Conservation (phyloP, 2,797 vertebrate species). For the Muraenolepis orangiensis region DNA sequence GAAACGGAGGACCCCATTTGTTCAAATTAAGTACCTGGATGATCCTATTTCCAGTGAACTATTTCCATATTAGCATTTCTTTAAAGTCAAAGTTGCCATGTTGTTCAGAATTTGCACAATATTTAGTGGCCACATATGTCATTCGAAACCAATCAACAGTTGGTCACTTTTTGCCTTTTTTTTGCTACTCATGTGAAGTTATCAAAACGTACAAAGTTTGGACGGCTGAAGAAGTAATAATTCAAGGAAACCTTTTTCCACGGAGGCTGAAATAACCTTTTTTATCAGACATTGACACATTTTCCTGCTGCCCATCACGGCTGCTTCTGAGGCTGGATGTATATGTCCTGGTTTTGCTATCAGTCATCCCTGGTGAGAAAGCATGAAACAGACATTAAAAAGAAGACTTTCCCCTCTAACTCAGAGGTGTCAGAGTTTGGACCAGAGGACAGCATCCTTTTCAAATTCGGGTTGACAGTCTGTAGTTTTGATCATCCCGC, state of each 20-base stretch:
- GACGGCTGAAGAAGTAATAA: constrained; percentile 10
- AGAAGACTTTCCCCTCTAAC: constrained; percentile 26
- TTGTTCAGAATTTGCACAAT: background rate
- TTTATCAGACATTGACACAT: constrained; percentile 10
- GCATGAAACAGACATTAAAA: constrained; percentile 17
- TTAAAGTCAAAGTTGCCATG: background rate
- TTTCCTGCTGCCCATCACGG: background rate
- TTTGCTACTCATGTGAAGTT: background rate
- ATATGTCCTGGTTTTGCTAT: constrained; percentile 28
- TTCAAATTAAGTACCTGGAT: background rate
- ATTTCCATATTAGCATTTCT: no score
- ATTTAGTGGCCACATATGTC: no score
- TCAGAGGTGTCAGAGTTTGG: constrained; percentile 31
- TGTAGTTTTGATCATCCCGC: constrained; percentile 55
- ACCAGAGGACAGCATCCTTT: constrained; percentile 41
- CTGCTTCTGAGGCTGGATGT: background rate
- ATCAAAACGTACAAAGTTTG: background rate
- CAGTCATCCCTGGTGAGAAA: constrained; percentile 16
- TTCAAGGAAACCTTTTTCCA: constrained; percentile 10
- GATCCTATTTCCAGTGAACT: no score
- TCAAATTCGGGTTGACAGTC: constrained; percentile 34
- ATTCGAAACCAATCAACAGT: no score
- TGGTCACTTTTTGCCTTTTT: background rate
- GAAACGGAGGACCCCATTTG: background rate
- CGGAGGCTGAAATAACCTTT: constrained; percentile 15